A percentile compares a stretch with the other conserved stretches of the same genome.
Evolutionary conservation across 2,797 vertebrate species (phyloP).

Genomic region (Gila robusta): DNA sequence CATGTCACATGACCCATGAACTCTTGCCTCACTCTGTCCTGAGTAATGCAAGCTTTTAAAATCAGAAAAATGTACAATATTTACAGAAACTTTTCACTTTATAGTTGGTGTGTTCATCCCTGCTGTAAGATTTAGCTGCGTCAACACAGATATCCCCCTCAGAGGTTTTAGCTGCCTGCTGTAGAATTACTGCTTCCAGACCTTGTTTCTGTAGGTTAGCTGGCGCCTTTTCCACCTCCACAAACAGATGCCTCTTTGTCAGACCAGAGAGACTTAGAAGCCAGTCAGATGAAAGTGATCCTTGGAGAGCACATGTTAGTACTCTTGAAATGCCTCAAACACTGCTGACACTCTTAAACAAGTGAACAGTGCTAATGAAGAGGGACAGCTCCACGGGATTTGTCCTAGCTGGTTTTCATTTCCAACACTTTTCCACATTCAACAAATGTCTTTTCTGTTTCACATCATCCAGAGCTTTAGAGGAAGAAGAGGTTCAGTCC

Average conservation of each 20-base stretch:
- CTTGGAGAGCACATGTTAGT: constrained; percentile 75
- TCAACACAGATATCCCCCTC: constrained; percentile 45
- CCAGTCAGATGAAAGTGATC: constrained; percentile 65
- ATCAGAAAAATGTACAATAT: background rate
- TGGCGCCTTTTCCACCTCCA: constrained; percentile 70
- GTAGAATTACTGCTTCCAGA: constrained; percentile 80
- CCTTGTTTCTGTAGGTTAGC: constrained; percentile 70
- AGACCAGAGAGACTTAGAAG: constrained; percentile 67
- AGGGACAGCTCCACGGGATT: constrained; percentile 81
- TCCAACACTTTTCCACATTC: constrained; percentile 75
- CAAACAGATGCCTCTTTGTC: constrained; percentile 77
- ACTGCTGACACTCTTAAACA: constrained; percentile 73
- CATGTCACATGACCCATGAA: constrained; percentile 29
- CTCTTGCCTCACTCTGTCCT: background rate
- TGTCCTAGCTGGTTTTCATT: constrained; percentile 76
- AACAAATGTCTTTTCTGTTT: constrained; percentile 73
- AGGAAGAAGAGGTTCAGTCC: constrained; percentile 48
- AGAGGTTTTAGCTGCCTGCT: constrained; percentile 55
- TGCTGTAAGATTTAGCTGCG: constrained; percentile 58
- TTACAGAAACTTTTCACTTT: constrained; percentile 18
- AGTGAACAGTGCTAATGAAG: constrained; percentile 77
- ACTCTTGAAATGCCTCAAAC: constrained; percentile 65
- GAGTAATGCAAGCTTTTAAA: constrained; percentile 15
- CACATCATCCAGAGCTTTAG: constrained; percentile 59
- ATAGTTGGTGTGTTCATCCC: constrained; percentile 45